These are phyloP conservation scores for Sceloporus tristichus DNA, from an alignment of 2,113 vertebrate species.

Conservation along the genomic window DNA sequence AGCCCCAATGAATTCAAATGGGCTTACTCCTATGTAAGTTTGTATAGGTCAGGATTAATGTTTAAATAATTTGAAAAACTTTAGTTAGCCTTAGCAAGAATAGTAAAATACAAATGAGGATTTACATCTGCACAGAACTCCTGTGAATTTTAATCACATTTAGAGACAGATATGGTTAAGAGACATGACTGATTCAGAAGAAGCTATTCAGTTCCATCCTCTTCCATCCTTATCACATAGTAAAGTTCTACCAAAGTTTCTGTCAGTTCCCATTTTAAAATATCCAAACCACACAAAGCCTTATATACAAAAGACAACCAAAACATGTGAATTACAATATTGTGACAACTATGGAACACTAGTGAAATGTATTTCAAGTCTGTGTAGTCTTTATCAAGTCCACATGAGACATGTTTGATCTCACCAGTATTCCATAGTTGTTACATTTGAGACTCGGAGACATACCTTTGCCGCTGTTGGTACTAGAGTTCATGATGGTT, in stretches of 20 bases:
- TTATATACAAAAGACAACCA: no score
- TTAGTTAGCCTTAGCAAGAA: not conserved
- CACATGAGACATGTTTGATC: not conserved
- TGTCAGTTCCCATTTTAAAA: not conserved
- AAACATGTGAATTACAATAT: no score
- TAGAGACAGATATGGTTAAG: not conserved
- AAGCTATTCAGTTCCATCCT: not conserved
- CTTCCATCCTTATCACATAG: not conserved
- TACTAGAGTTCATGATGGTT: not conserved
- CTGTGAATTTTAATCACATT: not conserved
- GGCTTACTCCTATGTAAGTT: not conserved
- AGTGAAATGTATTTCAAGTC: not conserved
- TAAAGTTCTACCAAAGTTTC: not conserved
- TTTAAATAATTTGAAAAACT: not conserved
- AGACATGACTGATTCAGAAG: not conserved
- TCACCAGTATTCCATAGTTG: not conserved
- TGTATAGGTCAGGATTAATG: not conserved
- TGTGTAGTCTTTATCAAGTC: not conserved
- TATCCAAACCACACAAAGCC: no score
- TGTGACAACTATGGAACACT: no score
- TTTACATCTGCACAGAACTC: no score
- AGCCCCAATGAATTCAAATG: not conserved
- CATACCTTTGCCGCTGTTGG: not conserved
- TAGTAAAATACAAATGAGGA: not conserved
- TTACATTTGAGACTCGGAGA: not conserved